A percentile compares a stretch with the other conserved stretches of the same genome.
Evolutionary conservation across 2,113 vertebrate genomes (phyloP).

Genomic region (Cygnus atratus): DNA sequence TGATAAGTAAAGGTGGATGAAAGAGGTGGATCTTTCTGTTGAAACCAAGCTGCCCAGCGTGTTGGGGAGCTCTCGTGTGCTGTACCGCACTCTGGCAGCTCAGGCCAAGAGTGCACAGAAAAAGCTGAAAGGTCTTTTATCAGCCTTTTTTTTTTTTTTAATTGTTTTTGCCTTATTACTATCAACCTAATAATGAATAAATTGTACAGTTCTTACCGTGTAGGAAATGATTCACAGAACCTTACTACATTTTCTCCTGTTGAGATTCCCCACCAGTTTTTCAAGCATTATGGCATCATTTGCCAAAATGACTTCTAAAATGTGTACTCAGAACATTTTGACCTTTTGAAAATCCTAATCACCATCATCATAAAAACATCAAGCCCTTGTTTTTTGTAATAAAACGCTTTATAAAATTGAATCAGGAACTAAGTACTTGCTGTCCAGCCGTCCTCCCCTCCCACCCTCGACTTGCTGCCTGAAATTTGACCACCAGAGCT

Average conservation of each 20-base stretch:
- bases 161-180: neutral
- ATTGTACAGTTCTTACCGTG: neutral
- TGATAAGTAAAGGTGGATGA: neutral
- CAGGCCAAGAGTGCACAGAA: neutral
- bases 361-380: neutral
- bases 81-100: too few species aligned
- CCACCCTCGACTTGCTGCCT: too few species aligned
- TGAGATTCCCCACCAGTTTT: neutral
- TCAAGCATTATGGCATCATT: accelerated
- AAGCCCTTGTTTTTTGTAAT: neutral
- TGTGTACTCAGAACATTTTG: neutral
- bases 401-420: neutral
- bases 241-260: too few species aligned
- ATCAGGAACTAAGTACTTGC: neutral
- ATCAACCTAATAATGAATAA: neutral
- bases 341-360: neutral
- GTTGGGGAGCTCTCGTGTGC: too few species aligned
- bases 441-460: neutral
- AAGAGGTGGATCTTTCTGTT: neutral
- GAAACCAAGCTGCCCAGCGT: neutral
- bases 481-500: neutral
- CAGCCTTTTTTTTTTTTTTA: neutral
- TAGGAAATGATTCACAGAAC: neutral
- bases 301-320: neutral
- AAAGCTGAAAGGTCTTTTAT: neutral